Conservation (phyloP, 1,140 invertebrate genomes). For the Orussus abietinus region DNA sequence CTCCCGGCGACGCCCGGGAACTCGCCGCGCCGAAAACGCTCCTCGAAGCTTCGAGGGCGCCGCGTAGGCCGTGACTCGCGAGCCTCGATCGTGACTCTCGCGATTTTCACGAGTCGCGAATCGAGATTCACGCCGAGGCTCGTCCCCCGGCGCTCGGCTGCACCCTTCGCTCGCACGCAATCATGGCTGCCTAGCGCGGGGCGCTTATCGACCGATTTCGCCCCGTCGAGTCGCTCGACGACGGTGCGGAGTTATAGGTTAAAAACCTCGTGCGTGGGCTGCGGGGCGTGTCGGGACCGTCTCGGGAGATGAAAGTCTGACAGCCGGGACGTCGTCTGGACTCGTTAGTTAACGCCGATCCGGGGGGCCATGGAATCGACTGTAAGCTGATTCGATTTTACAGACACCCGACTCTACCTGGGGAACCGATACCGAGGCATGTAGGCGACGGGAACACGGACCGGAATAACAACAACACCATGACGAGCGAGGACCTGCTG, state of each 20-base stretch:
- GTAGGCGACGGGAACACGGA: slow-evolving; percentile 65
- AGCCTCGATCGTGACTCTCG: too few species aligned
- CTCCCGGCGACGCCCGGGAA: too few species aligned
- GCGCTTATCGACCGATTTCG: slow-evolving; percentile 45
- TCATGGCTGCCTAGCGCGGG: slow-evolving; percentile 47
- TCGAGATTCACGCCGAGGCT: too few species aligned
- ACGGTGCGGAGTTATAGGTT: slow-evolving; percentile 14
- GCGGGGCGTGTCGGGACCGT: slow-evolving; percentile 19
- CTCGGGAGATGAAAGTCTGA: slow-evolving; percentile 4
- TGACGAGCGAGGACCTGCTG: slow-evolving; percentile 90
- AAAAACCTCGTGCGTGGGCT: slow-evolving; percentile 13
- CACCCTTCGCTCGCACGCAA: slow-evolving; percentile 41
- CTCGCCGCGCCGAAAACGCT: too few species aligned
- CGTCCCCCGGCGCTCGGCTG: slow-evolving; percentile 30
- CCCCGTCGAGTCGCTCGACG: slow-evolving; percentile 13
- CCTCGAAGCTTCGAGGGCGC: too few species aligned
- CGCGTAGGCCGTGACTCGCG: too few species aligned
- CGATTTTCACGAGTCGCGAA: too few species aligned
- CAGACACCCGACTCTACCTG: slow-evolving; percentile 44
- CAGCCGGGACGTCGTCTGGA: neutral
- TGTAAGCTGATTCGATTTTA: slow-evolving; percentile 16
- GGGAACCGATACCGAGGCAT: slow-evolving; percentile 45
- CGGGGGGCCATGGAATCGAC: too few species aligned
- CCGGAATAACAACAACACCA: slow-evolving; percentile 77
- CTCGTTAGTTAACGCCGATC: too few species aligned